Evolutionary conservation across 2,888 invertebrate genomes (phyloP).

Genomic region (Perdita meconis): DNA sequence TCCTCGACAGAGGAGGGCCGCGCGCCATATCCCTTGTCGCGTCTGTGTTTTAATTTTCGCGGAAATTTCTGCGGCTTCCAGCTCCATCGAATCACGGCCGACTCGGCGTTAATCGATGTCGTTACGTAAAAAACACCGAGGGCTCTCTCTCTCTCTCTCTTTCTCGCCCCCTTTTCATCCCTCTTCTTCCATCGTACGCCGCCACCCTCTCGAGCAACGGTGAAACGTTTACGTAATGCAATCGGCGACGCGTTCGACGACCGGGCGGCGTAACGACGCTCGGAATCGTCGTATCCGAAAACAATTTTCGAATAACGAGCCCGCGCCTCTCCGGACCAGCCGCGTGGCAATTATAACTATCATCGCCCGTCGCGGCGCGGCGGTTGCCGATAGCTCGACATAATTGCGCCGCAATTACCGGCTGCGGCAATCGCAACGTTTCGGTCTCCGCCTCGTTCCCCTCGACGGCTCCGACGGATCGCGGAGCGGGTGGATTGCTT

Average conservation of each 20-base stretch:
- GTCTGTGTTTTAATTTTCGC: conserved; percentile 40
- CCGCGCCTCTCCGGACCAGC: conserved; percentile 28
- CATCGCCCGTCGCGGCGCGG: conserved; percentile 29
- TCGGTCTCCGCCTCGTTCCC: background rate
- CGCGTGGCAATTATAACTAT: conserved; percentile 53
- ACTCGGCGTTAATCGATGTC: conserved; percentile 50
- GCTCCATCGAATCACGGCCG: conserved; percentile 28
- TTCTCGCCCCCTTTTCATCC: no score
- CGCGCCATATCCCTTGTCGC: background rate
- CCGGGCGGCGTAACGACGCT: conserved; percentile 44
- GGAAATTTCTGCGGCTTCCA: conserved; percentile 49
- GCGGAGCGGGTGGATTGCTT: conserved; percentile 3
- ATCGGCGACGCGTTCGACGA: conserved; percentile 33
- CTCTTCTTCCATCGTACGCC: background rate
- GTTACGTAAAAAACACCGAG: conserved; percentile 55
- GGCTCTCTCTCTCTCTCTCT: background rate
- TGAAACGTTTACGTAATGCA: conserved; percentile 35
- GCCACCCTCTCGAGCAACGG: background rate
- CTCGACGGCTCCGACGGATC: conserved; percentile 1
- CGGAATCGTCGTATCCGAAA: conserved; percentile 53
- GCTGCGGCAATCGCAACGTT: conserved; percentile 46
- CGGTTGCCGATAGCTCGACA: conserved; percentile 53
- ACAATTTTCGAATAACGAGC: conserved; percentile 56
- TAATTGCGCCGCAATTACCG: conserved; percentile 72
- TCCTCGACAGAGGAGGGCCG: conserved; percentile 22